Conservation (phyloP, 1,140 invertebrate species). For the Periplaneta americana region DNA sequence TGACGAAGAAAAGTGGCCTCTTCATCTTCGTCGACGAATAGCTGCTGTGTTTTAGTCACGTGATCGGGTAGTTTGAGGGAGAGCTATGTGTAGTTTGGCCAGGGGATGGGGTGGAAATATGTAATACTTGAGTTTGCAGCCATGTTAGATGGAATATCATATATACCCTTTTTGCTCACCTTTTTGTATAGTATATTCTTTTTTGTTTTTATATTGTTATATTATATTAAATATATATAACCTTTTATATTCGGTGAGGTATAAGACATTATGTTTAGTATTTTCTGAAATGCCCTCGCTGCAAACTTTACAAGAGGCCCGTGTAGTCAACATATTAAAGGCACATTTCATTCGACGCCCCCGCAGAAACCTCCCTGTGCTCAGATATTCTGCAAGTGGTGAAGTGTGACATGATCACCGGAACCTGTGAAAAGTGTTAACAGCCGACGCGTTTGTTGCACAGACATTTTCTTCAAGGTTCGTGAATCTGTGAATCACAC, state of each 20-base stretch:
- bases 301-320: not conserved
- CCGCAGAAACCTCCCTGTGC: too few species aligned
- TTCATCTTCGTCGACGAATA: not conserved
- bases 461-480: not conserved
- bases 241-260: not conserved
- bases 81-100: not conserved
- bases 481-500: not conserved
- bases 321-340: not conserved
- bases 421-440: not conserved
- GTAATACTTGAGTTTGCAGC: not conserved
- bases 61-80: not conserved
- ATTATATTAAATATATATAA: not conserved
- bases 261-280: not conserved
- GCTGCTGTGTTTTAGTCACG: not conserved
- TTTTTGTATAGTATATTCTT: not conserved
- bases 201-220: not conserved
- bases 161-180: not conserved
- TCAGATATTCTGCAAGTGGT: not conserved
- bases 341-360: not conserved
- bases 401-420: not conserved
- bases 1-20: not conserved
- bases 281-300: not conserved
- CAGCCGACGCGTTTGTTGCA: too few species aligned
- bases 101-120: not conserved
- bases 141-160: not conserved